Evolutionary conservation across 2,797 vertebrate species (phyloP).

Genomic region (Hipposideros larvatus): DNA sequence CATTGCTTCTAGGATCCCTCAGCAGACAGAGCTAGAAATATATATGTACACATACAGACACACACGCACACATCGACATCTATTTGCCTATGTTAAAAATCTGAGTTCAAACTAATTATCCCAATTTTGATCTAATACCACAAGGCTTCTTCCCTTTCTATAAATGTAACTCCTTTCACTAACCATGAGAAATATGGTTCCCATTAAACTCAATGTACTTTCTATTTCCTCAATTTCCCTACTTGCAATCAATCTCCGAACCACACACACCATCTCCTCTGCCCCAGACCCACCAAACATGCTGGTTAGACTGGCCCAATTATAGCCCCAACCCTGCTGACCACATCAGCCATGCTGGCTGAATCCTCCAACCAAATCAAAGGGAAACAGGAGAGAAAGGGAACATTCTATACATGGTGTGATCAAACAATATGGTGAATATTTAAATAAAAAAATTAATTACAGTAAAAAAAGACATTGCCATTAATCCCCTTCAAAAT

Average conservation of each 20-base stretch:
- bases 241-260: not conserved
- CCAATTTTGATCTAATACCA: not conserved
- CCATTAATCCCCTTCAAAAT: too few species aligned
- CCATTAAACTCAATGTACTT: not conserved
- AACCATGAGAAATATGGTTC: not conserved
- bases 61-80: not conserved
- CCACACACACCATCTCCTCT: not conserved
- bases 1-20: not conserved
- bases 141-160: not conserved
- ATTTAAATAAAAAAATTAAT: too few species aligned
- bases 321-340: not conserved
- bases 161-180: not conserved
- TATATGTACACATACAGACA: not conserved
- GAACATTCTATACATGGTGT: not conserved
- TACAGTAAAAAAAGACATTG: too few species aligned
- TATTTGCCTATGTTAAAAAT: conserved; percentile 33
- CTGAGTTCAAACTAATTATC: not conserved
- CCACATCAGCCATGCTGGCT: not conserved
- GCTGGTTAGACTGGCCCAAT: not conserved
- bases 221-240: not conserved
- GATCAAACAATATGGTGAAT: too few species aligned
- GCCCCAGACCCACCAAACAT: not conserved
- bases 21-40: not conserved
- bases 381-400: not conserved
- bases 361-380: not conserved